These are phyloP conservation scores for Zele albiditarsus DNA, from an alignment of 2,888 invertebrate species.

Conservation along the genomic window DNA sequence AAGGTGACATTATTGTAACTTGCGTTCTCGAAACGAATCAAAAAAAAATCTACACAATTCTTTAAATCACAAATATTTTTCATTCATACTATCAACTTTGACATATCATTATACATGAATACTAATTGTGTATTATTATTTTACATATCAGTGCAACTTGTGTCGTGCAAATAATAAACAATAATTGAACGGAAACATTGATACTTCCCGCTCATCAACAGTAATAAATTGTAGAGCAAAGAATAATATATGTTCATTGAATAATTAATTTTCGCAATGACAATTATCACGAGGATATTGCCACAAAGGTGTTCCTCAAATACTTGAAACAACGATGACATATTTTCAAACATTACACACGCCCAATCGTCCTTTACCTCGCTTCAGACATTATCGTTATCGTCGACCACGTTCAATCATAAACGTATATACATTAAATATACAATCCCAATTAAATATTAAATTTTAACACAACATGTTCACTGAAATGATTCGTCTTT, in stretches of 20 bases:
- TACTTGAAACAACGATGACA: conserved; percentile 51
- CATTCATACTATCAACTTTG: not conserved
- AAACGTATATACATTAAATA: not conserved
- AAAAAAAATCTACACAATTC: not conserved
- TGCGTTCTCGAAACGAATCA: not conserved
- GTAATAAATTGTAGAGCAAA: not conserved
- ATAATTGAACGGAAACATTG: not conserved
- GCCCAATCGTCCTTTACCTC: conserved; percentile 39
- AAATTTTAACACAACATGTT: conserved; percentile 65
- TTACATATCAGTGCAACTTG: not conserved
- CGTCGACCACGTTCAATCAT: conserved; percentile 35
- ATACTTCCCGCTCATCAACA: not conserved
- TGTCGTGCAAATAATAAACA: not conserved
- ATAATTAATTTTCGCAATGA: conserved; percentile 3
- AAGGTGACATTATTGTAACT: not conserved
- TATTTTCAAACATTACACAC: conserved; percentile 42
- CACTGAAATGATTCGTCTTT: conserved; percentile 77
- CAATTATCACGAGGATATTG: conserved; percentile 17
- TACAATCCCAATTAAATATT: not conserved
- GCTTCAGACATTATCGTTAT: conserved; percentile 44
- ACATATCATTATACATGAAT: too few relatives aligned
- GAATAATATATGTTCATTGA: not conserved
- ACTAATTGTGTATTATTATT: not conserved
- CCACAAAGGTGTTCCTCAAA: conserved; percentile 35
- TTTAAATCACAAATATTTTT: not conserved